These are phyloP conservation scores for Cryptocephalus primarius DNA, from an alignment of 2,888 invertebrate species.

Conservation along the genomic window DNA sequence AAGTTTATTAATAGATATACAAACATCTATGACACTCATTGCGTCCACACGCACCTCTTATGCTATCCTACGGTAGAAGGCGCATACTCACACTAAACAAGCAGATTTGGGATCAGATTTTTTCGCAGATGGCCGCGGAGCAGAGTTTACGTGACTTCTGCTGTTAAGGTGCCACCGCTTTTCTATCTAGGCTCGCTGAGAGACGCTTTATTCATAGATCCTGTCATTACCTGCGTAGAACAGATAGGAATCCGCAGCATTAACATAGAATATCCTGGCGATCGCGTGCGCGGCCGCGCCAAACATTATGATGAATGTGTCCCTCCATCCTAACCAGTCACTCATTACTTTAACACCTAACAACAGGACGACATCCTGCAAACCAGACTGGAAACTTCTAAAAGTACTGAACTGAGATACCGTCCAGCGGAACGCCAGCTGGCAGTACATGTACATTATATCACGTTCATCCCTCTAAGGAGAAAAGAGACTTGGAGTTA, in stretches of 20 bases:
- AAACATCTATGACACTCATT: too few relatives aligned
- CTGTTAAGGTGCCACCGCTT: too few relatives aligned
- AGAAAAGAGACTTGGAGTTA: too few relatives aligned
- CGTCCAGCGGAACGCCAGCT: conserved; percentile 61
- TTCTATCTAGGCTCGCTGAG: neutral
- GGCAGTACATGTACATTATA: conserved; percentile 64
- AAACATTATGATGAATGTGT: conserved; percentile 62
- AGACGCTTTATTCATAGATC: neutral
- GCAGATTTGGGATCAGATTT: too few relatives aligned
- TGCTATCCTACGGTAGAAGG: too few relatives aligned
- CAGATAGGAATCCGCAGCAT: conserved; percentile 42
- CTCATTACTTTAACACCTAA: conserved; percentile 62
- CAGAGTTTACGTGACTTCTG: too few relatives aligned
- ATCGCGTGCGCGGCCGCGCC: conserved; percentile 59
- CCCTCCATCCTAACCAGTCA: conserved; percentile 52
- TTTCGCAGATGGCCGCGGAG: too few relatives aligned
- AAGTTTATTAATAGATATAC: too few relatives aligned
- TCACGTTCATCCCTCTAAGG: conserved; percentile 67
- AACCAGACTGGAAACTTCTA: conserved; percentile 54
- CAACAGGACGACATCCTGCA: conserved; percentile 62
- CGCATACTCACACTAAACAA: too few relatives aligned
- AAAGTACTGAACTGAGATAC: conserved; percentile 59
- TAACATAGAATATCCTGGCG: conserved; percentile 58
- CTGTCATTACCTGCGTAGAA: conserved; percentile 48
- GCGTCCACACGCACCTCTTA: too few relatives aligned